These are phyloP conservation scores for Arenaria interpres DNA, from an alignment of 2,113 vertebrate genomes.

Conservation along the genomic window DNA sequence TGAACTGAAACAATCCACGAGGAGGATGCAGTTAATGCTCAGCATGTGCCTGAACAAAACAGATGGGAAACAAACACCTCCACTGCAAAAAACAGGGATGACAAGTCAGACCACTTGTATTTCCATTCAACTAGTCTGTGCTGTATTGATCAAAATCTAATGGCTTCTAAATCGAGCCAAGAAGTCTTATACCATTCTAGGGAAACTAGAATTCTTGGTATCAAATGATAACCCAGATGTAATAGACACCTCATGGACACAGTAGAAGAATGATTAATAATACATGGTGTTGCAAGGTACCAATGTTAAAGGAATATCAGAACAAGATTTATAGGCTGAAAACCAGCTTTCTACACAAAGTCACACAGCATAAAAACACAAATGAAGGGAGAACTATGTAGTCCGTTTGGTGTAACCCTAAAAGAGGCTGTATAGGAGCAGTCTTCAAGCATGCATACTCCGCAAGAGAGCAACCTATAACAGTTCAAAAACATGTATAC, in stretches of 20 bases:
- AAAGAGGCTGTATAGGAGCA: neutral
- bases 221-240: neutral
- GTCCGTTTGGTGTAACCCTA: neutral
- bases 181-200: neutral
- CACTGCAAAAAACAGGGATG: neutral
- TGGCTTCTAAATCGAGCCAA: neutral
- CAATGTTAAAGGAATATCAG: neutral
- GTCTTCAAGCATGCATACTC: neutral
- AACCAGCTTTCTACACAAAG: neutral
- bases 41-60: neutral
- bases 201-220: neutral
- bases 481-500: neutral
- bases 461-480: neutral
- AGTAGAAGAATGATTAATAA: neutral
- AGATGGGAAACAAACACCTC: neutral
- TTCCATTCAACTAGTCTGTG: neutral
- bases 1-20: neutral
- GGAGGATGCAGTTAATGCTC: neutral
- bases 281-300: neutral
- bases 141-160: neutral
- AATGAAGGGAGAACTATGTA: neutral
- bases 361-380: neutral
- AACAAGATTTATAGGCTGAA: neutral
- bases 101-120: neutral
- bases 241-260: neutral